These are phyloP conservation scores for Cecidostiba fungosa DNA, from an alignment of 2,888 invertebrate genomes.

Conservation along the genomic window DNA sequence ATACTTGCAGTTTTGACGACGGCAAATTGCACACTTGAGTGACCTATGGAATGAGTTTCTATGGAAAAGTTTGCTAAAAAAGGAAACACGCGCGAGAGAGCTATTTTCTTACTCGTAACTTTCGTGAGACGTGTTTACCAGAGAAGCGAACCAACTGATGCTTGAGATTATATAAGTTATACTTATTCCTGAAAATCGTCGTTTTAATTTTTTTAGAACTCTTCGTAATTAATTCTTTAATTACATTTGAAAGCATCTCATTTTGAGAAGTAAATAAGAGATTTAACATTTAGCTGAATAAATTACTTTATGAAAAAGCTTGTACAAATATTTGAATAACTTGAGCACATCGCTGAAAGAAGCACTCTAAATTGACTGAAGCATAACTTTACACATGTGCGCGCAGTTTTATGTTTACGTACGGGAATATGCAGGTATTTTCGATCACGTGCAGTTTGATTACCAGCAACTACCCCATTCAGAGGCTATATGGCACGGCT, in stretches of 20 bases:
- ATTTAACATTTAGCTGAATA: no score
- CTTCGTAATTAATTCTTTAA: background rate
- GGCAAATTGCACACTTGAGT: background rate
- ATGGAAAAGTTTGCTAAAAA: slow-evolving; percentile 1
- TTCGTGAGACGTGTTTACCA: background rate
- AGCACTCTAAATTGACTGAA: background rate
- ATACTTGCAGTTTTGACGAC: slow-evolving; percentile 6
- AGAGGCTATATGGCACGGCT: background rate
- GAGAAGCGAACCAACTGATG: background rate
- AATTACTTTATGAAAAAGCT: no score
- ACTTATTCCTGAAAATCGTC: background rate
- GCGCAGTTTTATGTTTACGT: background rate
- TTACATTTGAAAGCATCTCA: background rate
- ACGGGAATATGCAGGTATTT: background rate
- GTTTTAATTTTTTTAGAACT: background rate
- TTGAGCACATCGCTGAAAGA: background rate
- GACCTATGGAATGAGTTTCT: background rate
- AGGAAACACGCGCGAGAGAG: background rate
- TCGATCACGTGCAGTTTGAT: background rate
- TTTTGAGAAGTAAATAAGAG: background rate
- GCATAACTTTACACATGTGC: background rate
- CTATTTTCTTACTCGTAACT: background rate
- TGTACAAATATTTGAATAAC: no score
- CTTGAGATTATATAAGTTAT: background rate
- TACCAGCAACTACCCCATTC: background rate